Base-by-base conservation (phyloP, 2,113 vertebrate species). In the Leiothrix lutea region DNA sequence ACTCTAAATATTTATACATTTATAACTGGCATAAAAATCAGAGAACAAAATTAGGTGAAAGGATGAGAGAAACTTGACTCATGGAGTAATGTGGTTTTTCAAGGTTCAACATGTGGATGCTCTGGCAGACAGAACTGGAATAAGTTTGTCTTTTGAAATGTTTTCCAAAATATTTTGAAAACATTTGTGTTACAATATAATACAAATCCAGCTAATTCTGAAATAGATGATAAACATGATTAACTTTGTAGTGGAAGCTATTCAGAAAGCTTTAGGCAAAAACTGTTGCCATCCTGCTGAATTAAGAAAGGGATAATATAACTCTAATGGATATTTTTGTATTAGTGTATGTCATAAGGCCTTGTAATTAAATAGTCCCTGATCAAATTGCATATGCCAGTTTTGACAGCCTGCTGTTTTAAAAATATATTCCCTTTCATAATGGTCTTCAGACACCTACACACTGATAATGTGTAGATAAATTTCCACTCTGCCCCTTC, bases 361-460 rank as follows among this genome's bases (percentile, higher is more conserved):
- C 83, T 95, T 86, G 42, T 60, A 87, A 75, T 82, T 89, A 92
- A 89, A 70, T 45, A 85, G 56, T 66, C 35, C 66, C 24, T 70
- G 51, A 89, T 92, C 78, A 94, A 94, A 92, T 65, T 72, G 25
- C 70, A 26, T 75, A 45, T 72, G 53, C 12, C n/a, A 82, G 66
- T 90, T 95, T 94, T 88, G 74, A 31, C 70, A 90, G 87, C 74
- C 50, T 61, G 44, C 51, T 92, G 56, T 86, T 88, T 93, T 90
- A 92, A 90, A 95, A 92, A 92, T 90, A 96, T 85, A 88, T 75
- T 86, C 79, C 20, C 82, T 96, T 96, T 96, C 66, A 90, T 95
- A 88, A 57, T 82, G 73, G 70, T 90, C 71, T 73, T 85, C 28
- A 86, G 66, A 88, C 74, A 90, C 40, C 44, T 79, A 87, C 70